A percentile compares a stretch with the other conserved stretches of the same genome.
Conservation (phyloP, 2,888 invertebrate genomes). For the Drosophila ustulata region DNA sequence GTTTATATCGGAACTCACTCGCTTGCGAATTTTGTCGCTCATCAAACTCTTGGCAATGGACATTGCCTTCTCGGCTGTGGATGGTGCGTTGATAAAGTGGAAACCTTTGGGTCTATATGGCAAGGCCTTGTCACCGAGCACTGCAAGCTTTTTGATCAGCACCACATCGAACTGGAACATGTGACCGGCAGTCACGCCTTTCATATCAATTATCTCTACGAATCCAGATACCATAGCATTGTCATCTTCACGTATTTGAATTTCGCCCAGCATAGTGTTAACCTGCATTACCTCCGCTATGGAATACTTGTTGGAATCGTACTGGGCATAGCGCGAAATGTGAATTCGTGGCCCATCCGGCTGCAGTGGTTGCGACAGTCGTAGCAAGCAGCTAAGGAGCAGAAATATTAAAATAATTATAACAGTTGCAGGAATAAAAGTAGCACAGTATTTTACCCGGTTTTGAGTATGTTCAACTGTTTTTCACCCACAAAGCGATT, state of each 20-base stretch:
- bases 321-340: slow-evolving; percentile 86
- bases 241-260: slow-evolving; percentile 88
- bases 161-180: slow-evolving; percentile 88
- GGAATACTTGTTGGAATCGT: slow-evolving; percentile 85
- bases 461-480: slow-evolving; percentile 77
- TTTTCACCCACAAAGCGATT: slow-evolving; percentile 82
- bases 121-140: slow-evolving; percentile 87
- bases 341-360: slow-evolving; percentile 86
- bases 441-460: slow-evolving; percentile 73
- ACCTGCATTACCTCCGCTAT: slow-evolving; percentile 86
- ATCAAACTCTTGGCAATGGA: slow-evolving; percentile 87
- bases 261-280: slow-evolving; percentile 87
- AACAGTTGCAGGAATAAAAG: background rate
- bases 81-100: slow-evolving; percentile 87
- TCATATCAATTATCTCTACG: slow-evolving; percentile 87
- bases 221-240: slow-evolving; percentile 87
- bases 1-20: slow-evolving; percentile 85
- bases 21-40: slow-evolving; percentile 87
- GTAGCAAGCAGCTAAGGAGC: slow-evolving; percentile 73
- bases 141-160: slow-evolving; percentile 87
- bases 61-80: slow-evolving; percentile 87
- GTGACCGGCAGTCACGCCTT: slow-evolving; percentile 86
- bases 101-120: slow-evolving; percentile 88
- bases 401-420: background rate
- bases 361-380: slow-evolving; percentile 82